phyloP scores from a whole-genome alignment of 2,888 invertebrate species.

The Myathropa florea region DNA sequence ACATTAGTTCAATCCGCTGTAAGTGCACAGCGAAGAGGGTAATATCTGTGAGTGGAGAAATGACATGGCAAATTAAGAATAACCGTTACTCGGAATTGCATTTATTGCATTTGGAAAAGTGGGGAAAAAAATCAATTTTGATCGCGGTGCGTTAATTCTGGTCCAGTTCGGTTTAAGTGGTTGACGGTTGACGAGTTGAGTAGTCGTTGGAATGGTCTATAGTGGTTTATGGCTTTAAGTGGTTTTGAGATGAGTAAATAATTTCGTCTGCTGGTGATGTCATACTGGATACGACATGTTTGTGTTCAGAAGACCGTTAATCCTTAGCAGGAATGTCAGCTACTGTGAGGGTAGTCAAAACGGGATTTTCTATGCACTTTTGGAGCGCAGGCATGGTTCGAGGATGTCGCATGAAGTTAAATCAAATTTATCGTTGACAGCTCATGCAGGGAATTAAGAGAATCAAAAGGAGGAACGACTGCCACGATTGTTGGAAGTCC shows the following conservation, averaged over 20 bases:
- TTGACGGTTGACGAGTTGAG: background rate
- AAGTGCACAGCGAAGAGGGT: conserved; percentile 12
- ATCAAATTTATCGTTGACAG: too few species aligned
- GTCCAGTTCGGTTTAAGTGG: background rate
- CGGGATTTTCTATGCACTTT: too few species aligned
- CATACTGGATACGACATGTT: too few species aligned
- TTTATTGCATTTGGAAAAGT: conserved; percentile 16
- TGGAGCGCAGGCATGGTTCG: too few species aligned
- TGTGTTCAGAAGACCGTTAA: too few species aligned
- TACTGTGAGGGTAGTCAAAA: too few species aligned
- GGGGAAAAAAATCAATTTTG: background rate
- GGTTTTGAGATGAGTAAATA: background rate
- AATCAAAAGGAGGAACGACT: too few species aligned
- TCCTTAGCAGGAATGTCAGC: too few species aligned
- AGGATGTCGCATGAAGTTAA: too few species aligned
- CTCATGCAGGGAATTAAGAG: too few species aligned
- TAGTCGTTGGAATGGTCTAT: background rate
- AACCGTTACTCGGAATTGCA: conserved; percentile 22
- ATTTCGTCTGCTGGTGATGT: too few species aligned
- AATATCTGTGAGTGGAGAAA: conserved; percentile 35
- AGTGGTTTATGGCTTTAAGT: background rate
- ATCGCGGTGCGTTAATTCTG: background rate
- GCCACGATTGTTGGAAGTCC: too few species aligned
- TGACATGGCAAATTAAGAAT: conserved; percentile 22
- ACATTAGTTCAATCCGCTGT: conserved; percentile 7